Evolutionary conservation across 2,797 vertebrate species (phyloP), one percentile per base, ranked within the genome.

Genomic region (Prunella strophiata): DNA sequence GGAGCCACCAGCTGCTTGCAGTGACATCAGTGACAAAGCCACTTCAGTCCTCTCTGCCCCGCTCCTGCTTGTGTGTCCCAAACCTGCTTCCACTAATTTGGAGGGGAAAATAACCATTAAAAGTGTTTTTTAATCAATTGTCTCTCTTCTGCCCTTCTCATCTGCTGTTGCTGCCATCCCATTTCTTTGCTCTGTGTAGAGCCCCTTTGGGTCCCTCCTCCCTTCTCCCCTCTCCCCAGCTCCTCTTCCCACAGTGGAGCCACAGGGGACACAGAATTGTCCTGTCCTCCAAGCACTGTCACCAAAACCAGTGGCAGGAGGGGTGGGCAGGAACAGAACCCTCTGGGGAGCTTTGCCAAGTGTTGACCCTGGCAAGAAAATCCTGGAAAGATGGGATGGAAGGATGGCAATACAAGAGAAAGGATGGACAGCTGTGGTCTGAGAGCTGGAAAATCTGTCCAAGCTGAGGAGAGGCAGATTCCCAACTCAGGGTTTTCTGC

Each of bases 181-280:
- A 5, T 50, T 22, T 16, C 10, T 29, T 54, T 29, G 29, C 16
- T 72, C 45, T 26, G 13, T 16, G 25, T 66, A 17, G 15, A 54
- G 11, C 11, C 9, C 8, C 22, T 63, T 32, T 19, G 13, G 5
- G 5, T 65, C 13, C 4, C 25, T 42, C 36, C 29, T 38, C 16
- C 45, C 5, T 4, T 1, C 4, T 45, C 18, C 13, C 50, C 11
- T 66, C 5, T 3, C 1, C 3, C 4, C 5, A 5, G 16, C 17
- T 48, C 10, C 25, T 16, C 14, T 87, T 40, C 78, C 27, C 5
- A 2, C 36, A 22, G 52, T 12, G 20, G 21, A 54, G 51, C 45
- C 43, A 16, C 52, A 14, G 29, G 7, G 19, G 48, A 34, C 43
- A 36, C 0, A 0, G 54, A 45, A 59, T 36, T 32, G 19, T 26